Evolutionary conservation across 1,140 invertebrate species (phyloP), one percentile per base, ranked within the genome.

Genomic region (Anagrus nilaparvatae): DNA sequence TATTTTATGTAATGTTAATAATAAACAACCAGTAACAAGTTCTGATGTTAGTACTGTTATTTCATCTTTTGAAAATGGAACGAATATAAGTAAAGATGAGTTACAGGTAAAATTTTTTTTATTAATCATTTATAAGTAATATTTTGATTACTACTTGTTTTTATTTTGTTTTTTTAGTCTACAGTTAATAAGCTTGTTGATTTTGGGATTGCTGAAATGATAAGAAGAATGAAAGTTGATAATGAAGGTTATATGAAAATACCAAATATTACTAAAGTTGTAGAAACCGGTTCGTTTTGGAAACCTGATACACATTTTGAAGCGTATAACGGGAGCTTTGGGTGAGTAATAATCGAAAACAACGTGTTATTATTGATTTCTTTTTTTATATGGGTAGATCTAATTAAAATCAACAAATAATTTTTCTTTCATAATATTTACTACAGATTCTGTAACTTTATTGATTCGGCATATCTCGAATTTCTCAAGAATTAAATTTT

Each of bases 131-230:
- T 3, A 33, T 34, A 49, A 43, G 8, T 29, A 17, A 43, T 21
- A 28, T 29, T 5, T 12, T 5, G 13, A 39, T n/a, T n/a, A n/a
- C n/a, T n/a, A n/a, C 9, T 12, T 24, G 18, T n/a, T 27, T 19
- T 14, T 13, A 31, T 24, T 24, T 18, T 32, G 6, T 25, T 40
- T 30, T 40, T 18, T 17, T 21, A 44, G 35, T 33, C 35, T 0
- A 30, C 27, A 30, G 20, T 47, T 5, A 55, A 55, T 19, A 21
- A 38, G 2, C 9, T 42, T 4, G 28, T 47, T 4, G 44, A 55
- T 16, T 14, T 51, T 5, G 16, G 25, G 2, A 6, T 55, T 0
- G 27, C 29, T 14, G 38, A 44, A 29, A 8, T 27, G 4, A 30
- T 48, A 28, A 28, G 35, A n/a, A 40, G 31, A 3, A 29, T 55